Evolutionary conservation across 2,888 invertebrate genomes (phyloP).

Genomic region (Caenorhabditis wallacei): DNA sequence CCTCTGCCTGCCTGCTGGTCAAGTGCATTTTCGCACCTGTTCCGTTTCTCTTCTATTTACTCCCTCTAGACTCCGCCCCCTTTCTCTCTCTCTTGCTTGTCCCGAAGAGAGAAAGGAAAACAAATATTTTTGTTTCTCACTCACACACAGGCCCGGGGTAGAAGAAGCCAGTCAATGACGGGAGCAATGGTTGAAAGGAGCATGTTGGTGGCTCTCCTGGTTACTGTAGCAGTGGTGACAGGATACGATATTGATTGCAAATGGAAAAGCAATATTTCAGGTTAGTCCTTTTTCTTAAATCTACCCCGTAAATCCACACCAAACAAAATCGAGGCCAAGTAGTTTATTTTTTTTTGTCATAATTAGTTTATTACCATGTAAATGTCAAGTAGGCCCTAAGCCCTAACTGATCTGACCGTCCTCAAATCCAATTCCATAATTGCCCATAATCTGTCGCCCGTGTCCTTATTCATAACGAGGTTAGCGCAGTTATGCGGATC

Average conservation of each 20-base stretch:
- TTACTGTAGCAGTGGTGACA: background rate
- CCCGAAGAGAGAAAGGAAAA: constrained; percentile 11
- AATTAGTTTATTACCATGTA: too few species aligned
- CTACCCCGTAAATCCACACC: background rate
- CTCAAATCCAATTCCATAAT: constrained; percentile 39
- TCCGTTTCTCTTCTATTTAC: constrained; percentile 39
- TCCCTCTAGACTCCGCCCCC: constrained; percentile 13
- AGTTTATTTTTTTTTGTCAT: too few species aligned
- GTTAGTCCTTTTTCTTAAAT: constrained; percentile 41
- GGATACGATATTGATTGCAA: constrained; percentile 75
- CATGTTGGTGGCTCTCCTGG: background rate
- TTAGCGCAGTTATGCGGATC: constrained; percentile 3
- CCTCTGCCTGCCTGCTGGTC: constrained; percentile 22
- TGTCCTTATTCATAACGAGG: constrained; percentile 36
- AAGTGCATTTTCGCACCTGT: constrained; percentile 60
- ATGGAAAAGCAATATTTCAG: constrained; percentile 76
- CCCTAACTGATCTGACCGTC: background rate
- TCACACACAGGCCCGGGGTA: background rate
- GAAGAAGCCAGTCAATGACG: background rate
- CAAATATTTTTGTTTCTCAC: constrained; percentile 53
- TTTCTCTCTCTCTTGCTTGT: background rate
- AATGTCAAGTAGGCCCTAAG: too few species aligned
- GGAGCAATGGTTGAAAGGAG: constrained; percentile 16
- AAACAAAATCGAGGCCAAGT: too few species aligned
- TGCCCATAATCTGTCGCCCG: constrained; percentile 51